A percentile compares a stretch with the other conserved stretches of the same genome.
These are phyloP conservation scores for Euura saliciscinereae DNA, from an alignment of 1,140 invertebrate genomes.

Conservation along the genomic window DNA sequence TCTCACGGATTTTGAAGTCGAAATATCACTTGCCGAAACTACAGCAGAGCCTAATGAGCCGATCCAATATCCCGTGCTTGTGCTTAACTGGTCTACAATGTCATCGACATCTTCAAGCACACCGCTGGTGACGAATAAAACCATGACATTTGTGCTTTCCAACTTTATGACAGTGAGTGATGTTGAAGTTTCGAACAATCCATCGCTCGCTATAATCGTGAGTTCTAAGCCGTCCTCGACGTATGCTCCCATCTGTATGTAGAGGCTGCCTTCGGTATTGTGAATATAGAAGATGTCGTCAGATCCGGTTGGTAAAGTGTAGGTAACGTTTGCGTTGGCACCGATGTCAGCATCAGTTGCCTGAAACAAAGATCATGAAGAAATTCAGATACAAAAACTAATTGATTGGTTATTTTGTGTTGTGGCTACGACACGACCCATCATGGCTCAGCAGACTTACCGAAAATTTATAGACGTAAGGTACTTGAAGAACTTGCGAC, in stretches of 20 bases:
- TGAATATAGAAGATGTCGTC: constrained; percentile 1
- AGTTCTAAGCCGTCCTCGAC: background rate
- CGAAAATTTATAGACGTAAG: constrained; percentile 8
- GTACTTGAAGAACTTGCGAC: background rate
- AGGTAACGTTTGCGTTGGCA: background rate
- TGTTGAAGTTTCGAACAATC: background rate
- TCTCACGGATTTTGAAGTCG: background rate
- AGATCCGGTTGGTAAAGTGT: background rate
- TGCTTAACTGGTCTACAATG: constrained; percentile 2
- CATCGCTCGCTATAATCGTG: background rate
- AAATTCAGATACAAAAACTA: background rate
- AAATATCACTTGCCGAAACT: background rate
- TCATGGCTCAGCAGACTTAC: constrained; percentile 5
- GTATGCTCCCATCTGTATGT: constrained; percentile 1
- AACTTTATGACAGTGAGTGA: background rate
- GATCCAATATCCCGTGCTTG: constrained; percentile 6
- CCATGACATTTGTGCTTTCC: background rate
- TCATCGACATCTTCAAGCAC: constrained; percentile 1
- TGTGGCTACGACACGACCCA: background rate
- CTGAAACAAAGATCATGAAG: background rate
- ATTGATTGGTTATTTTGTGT: background rate
- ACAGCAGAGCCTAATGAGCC: background rate
- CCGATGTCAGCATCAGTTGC: constrained; percentile 7
- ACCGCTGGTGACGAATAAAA: background rate
- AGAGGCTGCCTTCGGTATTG: background rate